These are phyloP conservation scores for Craterocephalus amniculus DNA, from an alignment of 2,797 vertebrate genomes.

Conservation along the genomic window DNA sequence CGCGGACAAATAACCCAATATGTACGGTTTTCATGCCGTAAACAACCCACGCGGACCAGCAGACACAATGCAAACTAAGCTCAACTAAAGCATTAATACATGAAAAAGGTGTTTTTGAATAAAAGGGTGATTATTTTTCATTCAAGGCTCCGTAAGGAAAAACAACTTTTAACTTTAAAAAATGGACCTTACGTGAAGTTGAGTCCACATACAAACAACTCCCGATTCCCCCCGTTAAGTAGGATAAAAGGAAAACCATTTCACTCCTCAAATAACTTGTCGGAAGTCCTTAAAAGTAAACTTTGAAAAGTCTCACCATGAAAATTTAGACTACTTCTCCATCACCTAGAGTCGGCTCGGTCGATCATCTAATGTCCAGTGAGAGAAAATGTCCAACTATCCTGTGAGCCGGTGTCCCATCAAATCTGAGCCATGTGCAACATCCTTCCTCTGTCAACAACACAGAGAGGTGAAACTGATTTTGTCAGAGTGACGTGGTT, in stretches of 20 bases:
- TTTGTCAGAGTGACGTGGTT: slow-evolving; percentile 64
- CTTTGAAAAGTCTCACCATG: slow-evolving; percentile 45
- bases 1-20: slow-evolving; percentile 12
- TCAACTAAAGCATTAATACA: background rate
- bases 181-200: background rate
- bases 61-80: background rate
- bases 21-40: background rate
- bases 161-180: background rate
- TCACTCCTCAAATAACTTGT: background rate
- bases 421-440: slow-evolving; percentile 65
- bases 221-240: fast-evolving
- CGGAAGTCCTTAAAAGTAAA: background rate
- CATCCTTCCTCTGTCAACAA: slow-evolving; percentile 65
- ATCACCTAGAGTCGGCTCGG: slow-evolving; percentile 16
- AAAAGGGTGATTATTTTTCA: background rate
- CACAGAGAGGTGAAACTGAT: slow-evolving; percentile 48
- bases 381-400: background rate
- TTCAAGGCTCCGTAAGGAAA: background rate
- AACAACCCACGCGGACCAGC: background rate
- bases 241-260: background rate
- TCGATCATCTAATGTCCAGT: background rate
- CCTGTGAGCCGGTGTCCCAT: slow-evolving; percentile 13
- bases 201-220: background rate
- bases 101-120: background rate
- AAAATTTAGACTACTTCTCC: slow-evolving; percentile 20